Base-by-base conservation (phyloP, 1,140 invertebrate genomes). In the Matsumurasca onukii region DNA sequence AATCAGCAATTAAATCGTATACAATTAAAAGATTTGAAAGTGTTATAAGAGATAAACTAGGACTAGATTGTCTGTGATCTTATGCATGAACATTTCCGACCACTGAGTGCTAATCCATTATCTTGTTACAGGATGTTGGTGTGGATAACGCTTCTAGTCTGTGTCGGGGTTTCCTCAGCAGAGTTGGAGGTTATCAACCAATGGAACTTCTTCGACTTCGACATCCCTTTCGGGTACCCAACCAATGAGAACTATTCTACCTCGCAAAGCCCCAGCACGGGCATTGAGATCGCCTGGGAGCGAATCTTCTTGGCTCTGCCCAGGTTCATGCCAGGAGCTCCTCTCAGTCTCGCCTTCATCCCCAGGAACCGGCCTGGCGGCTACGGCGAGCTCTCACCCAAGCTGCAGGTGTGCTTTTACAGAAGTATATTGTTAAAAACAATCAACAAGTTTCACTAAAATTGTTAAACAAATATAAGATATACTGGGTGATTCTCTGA, bases 291-390 rank as follows among this genome's bases (percentile, higher is more conserved):
- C 1, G 81, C 81, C 0, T 84, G 84, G 77, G 85, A 91, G 70
- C 82, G 85, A 67, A 80, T 93, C n/a, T 93, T 91, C 74, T 55
- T 94, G 1, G 83, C 88, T 1, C 84, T 86, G 0, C 91, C 91
- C 0, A 81, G 91, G 62, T 76, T 92, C 0, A 82, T 88, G 20
- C 80, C 83, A 0, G 91, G 91, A 3, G 86, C 92, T 0, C 86
- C 91, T 0, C 87, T 90, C 1, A 91, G 91, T 0, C 71, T 94
- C 0, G 85, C 82, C 12, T 86, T 82, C 75, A 83, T 93, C 1
- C 84, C 89, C 0, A 80, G 88, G 17, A 83, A 84, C 15, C 73
- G 66, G 25, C 57, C 55, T n/a, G 70, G 64, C 3, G 62, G 66
- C 12, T 39, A 88, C 85, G n/a, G 86, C 86, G 34, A 75, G 13